Evolutionary conservation across 2,113 vertebrate genomes (phyloP).

Genomic region (Aldabrachelys gigantea): DNA sequence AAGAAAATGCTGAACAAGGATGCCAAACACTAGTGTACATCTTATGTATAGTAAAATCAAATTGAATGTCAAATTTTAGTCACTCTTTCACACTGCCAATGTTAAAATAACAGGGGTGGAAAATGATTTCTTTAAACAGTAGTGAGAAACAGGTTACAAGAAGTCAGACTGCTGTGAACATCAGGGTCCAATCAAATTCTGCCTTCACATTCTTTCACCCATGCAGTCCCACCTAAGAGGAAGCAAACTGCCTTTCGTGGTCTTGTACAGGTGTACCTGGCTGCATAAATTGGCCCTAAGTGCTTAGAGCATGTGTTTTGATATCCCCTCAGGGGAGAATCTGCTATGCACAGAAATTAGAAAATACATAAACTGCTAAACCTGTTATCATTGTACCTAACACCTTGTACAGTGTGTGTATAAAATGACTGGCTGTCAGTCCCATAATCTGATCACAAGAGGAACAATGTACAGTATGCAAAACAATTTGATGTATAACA

Average conservation of each 20-base stretch:
- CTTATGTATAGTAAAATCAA: rapidly evolving
- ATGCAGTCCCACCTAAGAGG: neutral
- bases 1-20: rapidly evolving
- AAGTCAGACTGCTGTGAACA: neutral
- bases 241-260: neutral
- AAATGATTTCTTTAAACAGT: neutral
- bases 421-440: neutral
- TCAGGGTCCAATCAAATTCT: neutral
- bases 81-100: neutral
- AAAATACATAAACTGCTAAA: neutral
- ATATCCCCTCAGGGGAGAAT: neutral
- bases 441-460: neutral
- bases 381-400: neutral
- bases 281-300: neutral
- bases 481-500: neutral
- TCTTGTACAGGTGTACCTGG: neutral
- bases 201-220: neutral
- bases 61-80: neutral
- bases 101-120: neutral
- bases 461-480: neutral
- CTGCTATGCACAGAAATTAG: neutral
- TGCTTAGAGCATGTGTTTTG: neutral
- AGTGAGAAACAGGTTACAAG: neutral
- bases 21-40: neutral
- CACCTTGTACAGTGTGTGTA: neutral